phyloP scores from a whole-genome alignment of 2,113 vertebrate species.

The Cololabis saira region DNA sequence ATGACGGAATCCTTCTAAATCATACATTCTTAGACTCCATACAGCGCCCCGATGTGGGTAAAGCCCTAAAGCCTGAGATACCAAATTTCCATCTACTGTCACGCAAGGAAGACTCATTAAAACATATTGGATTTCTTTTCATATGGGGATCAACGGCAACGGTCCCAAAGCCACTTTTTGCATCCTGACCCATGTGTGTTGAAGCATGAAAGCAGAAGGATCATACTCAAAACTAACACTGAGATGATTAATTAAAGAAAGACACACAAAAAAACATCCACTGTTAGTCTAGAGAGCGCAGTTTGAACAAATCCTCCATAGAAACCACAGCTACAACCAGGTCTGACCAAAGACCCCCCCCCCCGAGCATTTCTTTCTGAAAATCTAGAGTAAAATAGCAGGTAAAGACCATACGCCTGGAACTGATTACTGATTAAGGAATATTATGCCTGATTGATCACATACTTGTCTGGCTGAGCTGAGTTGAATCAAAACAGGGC shows the following conservation, averaged over 20 bases:
- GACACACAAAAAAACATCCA: background rate
- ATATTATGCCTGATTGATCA: too few relatives aligned
- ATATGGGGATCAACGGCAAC: slow-evolving; percentile 23
- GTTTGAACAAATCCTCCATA: too few relatives aligned
- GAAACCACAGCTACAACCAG: too few relatives aligned
- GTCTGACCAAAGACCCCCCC: too few relatives aligned
- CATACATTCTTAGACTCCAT: slow-evolving; percentile 6
- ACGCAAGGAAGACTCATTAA: slow-evolving; percentile 38
- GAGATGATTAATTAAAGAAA: background rate
- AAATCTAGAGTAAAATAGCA: background rate
- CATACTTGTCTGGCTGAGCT: too few relatives aligned
- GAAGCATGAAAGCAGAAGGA: background rate
- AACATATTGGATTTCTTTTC: slow-evolving; percentile 32
- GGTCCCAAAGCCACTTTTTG: background rate
- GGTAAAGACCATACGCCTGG: too few relatives aligned
- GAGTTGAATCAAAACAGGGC: too few relatives aligned
- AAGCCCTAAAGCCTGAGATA: slow-evolving; percentile 24
- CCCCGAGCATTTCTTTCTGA: background rate
- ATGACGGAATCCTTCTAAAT: slow-evolving; percentile 13
- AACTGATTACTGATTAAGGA: too few relatives aligned
- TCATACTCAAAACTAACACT: slow-evolving; percentile 3
- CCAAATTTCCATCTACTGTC: slow-evolving; percentile 24
- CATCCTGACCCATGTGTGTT: background rate
- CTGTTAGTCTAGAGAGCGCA: too few relatives aligned
- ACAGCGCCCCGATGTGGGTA: slow-evolving; percentile 4